Conservation (phyloP, 2,797 vertebrate genomes). For the Pygocentrus nattereri region DNA sequence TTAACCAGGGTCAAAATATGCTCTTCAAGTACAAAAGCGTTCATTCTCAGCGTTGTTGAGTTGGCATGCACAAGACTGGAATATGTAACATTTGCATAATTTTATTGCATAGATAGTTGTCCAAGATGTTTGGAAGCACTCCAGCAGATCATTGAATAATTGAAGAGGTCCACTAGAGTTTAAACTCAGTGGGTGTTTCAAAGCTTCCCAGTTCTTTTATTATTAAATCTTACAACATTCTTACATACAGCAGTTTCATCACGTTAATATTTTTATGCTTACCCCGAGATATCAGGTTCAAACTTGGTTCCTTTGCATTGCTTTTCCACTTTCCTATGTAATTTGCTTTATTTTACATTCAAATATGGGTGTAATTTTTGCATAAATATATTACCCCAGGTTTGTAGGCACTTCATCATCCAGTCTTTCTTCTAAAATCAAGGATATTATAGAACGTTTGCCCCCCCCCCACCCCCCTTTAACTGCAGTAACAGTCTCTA, state of each 20-base stretch:
- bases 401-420: neutral
- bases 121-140: neutral
- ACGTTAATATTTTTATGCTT: neutral
- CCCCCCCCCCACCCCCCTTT: neutral
- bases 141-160: conserved; percentile 11
- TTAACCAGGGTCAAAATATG: conserved; percentile 9
- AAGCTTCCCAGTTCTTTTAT: neutral
- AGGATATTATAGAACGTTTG: neutral
- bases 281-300: neutral
- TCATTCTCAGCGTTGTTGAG: conserved; percentile 1
- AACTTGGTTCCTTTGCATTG: neutral
- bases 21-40: neutral
- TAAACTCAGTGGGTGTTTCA: conserved; percentile 15
- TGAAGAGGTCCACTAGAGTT: neutral
- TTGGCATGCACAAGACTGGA: neutral
- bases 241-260: neutral
- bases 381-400: neutral
- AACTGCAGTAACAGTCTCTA: neutral
- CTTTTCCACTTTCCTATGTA: neutral
- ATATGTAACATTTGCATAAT: conserved; percentile 25
- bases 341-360: neutral
- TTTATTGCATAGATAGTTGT: neutral
- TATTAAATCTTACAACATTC: neutral
- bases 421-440: neutral
- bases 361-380: neutral